phyloP scores from a whole-genome alignment of 2,113 vertebrate species.

The Brachypteracias leptosomus region DNA sequence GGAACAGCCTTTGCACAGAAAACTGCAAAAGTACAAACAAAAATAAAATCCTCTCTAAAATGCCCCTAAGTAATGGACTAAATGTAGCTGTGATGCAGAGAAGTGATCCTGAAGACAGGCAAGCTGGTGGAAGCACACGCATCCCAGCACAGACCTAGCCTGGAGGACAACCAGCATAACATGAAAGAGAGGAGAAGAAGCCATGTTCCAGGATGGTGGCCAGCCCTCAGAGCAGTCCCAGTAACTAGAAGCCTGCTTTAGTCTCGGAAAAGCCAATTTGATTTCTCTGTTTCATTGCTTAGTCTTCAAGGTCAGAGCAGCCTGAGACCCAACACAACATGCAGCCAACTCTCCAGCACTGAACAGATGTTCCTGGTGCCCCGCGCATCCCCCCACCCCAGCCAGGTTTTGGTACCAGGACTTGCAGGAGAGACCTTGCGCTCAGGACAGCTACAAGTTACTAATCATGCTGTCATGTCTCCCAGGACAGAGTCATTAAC shows the following conservation, averaged over 20 bases:
- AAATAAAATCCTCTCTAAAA: neutral
- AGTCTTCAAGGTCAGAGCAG: neutral
- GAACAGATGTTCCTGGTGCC: neutral
- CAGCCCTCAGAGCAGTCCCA: neutral
- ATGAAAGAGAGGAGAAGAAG: neutral
- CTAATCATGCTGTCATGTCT: neutral
- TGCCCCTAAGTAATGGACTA: neutral
- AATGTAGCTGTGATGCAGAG: neutral
- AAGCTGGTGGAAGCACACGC: neutral
- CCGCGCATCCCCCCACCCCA: neutral
- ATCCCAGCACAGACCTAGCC: neutral
- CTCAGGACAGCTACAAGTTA: fast-evolving
- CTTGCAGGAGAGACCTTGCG: neutral
- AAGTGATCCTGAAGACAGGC: neutral
- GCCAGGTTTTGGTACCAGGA: fast-evolving
- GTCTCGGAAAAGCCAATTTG: neutral
- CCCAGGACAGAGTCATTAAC: neutral
- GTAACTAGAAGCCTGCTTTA: neutral
- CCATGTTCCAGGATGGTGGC: fast-evolving
- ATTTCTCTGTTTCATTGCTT: neutral
- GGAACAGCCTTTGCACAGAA: neutral
- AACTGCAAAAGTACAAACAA: neutral
- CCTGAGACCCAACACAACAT: fast-evolving
- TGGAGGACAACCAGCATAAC: neutral
- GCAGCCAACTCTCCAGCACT: fast-evolving